These are phyloP conservation scores for Callinectes sapidus DNA, from an alignment of 2,888 invertebrate genomes.

Conservation along the genomic window DNA sequence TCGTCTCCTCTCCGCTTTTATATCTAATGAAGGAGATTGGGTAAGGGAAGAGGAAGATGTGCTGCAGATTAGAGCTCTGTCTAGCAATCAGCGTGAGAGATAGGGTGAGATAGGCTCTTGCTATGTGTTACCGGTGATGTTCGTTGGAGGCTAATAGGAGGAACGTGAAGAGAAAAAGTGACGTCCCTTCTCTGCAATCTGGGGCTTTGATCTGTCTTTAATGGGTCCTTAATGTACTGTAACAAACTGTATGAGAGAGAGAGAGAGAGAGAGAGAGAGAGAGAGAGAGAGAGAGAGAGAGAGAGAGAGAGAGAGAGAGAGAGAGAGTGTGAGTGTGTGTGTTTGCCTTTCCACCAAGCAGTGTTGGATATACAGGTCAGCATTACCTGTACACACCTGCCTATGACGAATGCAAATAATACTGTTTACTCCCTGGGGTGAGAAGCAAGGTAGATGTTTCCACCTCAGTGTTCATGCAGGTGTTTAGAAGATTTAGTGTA, in stretches of 20 bases:
- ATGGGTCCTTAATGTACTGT: too few species aligned
- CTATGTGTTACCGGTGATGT: too few species aligned
- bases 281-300: slow-evolving; percentile 34
- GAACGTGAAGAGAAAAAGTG: too few species aligned
- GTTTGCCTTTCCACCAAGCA: background rate
- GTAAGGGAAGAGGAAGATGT: background rate
- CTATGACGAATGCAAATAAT: background rate
- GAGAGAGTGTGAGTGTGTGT: slow-evolving; percentile 24
- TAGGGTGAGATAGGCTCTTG: too few species aligned
- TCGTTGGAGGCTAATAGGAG: too few species aligned
- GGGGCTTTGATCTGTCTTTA: too few species aligned
- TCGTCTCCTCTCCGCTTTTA: too few species aligned
- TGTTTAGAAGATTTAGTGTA: background rate
- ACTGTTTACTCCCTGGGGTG: background rate
- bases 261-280: slow-evolving; percentile 31
- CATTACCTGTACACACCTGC: background rate
- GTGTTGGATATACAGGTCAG: background rate
- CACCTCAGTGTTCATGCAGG: background rate
- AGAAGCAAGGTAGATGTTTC: background rate
- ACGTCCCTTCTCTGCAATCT: too few species aligned
- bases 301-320: slow-evolving; percentile 13
- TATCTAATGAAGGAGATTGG: background rate
- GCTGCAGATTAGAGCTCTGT: background rate
- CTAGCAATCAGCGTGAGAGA: background rate
- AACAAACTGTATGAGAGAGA: background rate